Base-by-base conservation (phyloP, 2,797 vertebrate genomes). In the Eulemur mongoz region DNA sequence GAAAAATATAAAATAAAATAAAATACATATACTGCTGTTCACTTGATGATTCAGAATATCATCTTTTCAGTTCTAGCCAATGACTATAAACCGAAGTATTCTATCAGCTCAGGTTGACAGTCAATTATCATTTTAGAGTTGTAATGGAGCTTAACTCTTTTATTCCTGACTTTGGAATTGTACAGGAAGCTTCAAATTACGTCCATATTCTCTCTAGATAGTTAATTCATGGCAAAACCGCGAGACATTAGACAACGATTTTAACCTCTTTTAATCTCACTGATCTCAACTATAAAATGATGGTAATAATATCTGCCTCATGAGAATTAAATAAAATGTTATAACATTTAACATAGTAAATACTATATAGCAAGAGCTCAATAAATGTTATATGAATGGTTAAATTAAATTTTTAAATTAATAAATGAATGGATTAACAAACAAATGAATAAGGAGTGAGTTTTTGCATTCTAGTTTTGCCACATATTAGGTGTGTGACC, bases 1-100 rank as follows among this genome's bases (percentile, higher is more conserved):
- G 82, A 93, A 88, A 73, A 87, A 86, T 45, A 7, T 38, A 65
- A 83, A 72, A 38, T 85, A 89, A 97, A 96, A 82, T 69, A 73
- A 93, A 94, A 90, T 10, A 88, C 20, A 72, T 59, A 96, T 17
- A 72, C 80, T n/a, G 18, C 27, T 89, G 20, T 85, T 89, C 32
- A n/a, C 30, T 45, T 81, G 50, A 48, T 61, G 70, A 79, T 80
- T 87, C 48, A 92, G 32, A 79, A 61, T 38, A 90, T 81, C 9
- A 83, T 35, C 15, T 91, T 38, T 84, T 48, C 18, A 59, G 25
- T 4, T 85, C 20, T 88, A 17, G 15, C 4, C 61, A 93, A 25
- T 84, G 35, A 94, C 22, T 35, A 88, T 17, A 85, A 88, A 88
- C 1, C 40, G 2, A 93, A 81, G 35, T 48, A 85, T 72, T 88